Percentiles rank a stretch among this genome's conserved stretches.
Conservation (phyloP, 2,113 vertebrate species). For the Cyanoliseus patagonus region DNA sequence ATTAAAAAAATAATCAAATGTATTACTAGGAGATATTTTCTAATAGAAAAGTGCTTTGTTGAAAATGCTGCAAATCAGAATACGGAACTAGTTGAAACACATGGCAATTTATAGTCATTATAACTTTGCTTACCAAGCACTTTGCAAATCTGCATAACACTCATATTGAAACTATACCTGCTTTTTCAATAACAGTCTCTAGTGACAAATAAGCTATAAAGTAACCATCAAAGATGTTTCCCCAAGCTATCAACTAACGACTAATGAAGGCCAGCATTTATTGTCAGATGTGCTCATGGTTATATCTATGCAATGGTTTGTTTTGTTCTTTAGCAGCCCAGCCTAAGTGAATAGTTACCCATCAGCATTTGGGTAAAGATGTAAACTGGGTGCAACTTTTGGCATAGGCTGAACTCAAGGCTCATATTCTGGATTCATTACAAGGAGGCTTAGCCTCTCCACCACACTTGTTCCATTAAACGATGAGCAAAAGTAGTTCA, state of each 20-base stretch:
- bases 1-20: not conserved
- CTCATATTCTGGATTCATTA: not conserved
- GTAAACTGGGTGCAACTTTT: not conserved
- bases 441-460: not conserved
- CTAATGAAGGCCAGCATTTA: not conserved
- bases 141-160: not conserved
- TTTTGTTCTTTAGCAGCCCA: not conserved
- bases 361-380: not conserved
- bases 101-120: not conserved
- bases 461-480: not conserved
- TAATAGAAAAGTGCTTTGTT: not conserved
- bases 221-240: not conserved
- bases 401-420: not conserved
- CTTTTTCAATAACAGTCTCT: not conserved
- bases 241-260: not conserved
- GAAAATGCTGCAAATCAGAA: not conserved
- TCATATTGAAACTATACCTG: not conserved
- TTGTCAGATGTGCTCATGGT: not conserved
- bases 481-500: constrained; percentile 24
- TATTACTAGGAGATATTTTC: not conserved
- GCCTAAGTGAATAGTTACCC: not conserved
- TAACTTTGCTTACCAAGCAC: not conserved
- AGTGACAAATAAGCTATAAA: not conserved
- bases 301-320: not conserved
- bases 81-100: not conserved